Evolutionary conservation across 2,113 vertebrate species (phyloP).

Genomic region (Erythrolamprus reginae): DNA sequence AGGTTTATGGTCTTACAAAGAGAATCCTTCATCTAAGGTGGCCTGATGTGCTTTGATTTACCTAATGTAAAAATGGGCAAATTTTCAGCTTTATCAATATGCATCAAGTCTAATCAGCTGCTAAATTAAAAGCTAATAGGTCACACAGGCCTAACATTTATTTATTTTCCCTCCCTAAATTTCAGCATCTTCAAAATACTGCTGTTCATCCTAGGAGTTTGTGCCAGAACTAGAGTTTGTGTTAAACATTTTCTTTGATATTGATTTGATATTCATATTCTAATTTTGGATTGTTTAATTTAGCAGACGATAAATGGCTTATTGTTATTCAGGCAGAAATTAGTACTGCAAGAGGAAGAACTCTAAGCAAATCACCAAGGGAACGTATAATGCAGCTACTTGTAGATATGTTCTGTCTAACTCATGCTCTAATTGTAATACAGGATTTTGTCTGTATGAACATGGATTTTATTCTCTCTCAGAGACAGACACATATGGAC

Average conservation of each 20-base stretch:
- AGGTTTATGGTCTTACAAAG: not conserved
- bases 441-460: not conserved
- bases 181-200: not conserved
- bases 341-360: not conserved
- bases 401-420: not conserved
- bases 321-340: not conserved
- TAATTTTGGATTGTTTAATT: not conserved
- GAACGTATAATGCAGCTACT: not conserved
- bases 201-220: not conserved
- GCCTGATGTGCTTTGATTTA: not conserved
- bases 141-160: not conserved
- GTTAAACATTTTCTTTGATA: not conserved
- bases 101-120: not conserved
- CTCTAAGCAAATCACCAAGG: not conserved
- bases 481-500: not conserved
- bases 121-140: not conserved
- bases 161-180: not conserved
- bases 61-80: not conserved
- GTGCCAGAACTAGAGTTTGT: not conserved
- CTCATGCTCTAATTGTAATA: not conserved
- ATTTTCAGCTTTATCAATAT: not conserved
- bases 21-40: not conserved
- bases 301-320: not conserved
- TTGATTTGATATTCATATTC: not conserved
- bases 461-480: not conserved